Base-by-base conservation (phyloP, 2,797 vertebrate species). In the Triplophysa yarkandensis region DNA sequence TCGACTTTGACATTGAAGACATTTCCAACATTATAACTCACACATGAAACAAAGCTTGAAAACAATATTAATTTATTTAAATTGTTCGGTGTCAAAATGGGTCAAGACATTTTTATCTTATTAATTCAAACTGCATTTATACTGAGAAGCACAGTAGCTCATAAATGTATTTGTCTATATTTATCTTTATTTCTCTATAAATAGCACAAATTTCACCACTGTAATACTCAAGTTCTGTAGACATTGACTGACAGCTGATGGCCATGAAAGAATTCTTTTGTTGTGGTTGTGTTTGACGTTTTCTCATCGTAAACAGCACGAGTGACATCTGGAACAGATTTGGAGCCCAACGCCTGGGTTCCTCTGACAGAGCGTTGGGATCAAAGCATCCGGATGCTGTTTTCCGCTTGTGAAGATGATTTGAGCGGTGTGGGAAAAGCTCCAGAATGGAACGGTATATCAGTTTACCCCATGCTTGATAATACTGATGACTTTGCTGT, bases 251-350 rank as follows among this genome's bases (percentile, higher is more conserved):
- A 28, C 54, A 50, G 28, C 30, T 34, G 7, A 13, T 25, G 57
- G 60, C 23, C 1, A 54, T 34, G 17, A 39, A n/a, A 64, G 5
- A 64, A 10, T 28, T 28, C 17, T 44, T 64, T 54, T 57, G 71
- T 54, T 25, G n/a, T 32, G 71, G 25, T 44, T 65, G 48, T 44
- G 4, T 13, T 34, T 74, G 4, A 27, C 11, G 2, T 65, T 73
- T 72, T 65, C 50, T 44, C 62, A 74, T 65, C 36, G 27, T 74
- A 65, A 73, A 74, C 34, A 57, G 21, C 34, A 2, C n/a, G 1
- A 21, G 46, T 48, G 68, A 73, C 78, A 80, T 80, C 78, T 80
- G 78, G 78, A 76, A 77, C 58, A 32, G 62, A 58, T 76, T 71
- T 68, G 8, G 34, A 36, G 4, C 44, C 17, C 19, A 9, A 54